phyloP scores from a whole-genome alignment of 2,888 invertebrate genomes.

The Chymomyza amoena region DNA sequence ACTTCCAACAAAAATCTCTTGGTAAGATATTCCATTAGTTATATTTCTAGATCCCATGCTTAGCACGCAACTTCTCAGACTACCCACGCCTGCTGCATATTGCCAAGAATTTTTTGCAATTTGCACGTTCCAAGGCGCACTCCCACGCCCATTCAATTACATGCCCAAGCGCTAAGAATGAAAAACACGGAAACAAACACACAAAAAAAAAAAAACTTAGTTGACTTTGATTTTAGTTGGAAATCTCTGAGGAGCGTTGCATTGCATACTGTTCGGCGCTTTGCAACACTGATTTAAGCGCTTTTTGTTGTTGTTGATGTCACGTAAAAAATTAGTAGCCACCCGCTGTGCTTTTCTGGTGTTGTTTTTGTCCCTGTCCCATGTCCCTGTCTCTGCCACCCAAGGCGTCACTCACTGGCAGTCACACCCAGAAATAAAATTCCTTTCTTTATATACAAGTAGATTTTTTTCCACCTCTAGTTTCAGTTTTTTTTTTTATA shows the following conservation, averaged over 20 bases:
- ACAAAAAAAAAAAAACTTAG: conserved; percentile 25
- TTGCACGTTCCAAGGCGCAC: conserved; percentile 47
- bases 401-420: conserved; percentile 43
- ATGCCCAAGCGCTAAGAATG: conserved; percentile 12
- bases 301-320: conserved; percentile 39
- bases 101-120: conserved; percentile 38
- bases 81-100: conserved; percentile 4
- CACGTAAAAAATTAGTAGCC: conserved; percentile 71
- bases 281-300: conserved; percentile 50
- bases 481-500: conserved; percentile 31
- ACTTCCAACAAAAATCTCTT: too few species aligned
- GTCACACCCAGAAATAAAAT: conserved; percentile 54
- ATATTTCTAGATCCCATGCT: too few species aligned
- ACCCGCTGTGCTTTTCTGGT: conserved; percentile 50
- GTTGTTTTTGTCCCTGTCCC: neutral
- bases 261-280: conserved; percentile 63
- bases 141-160: conserved; percentile 54
- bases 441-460: conserved; percentile 31
- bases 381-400: conserved; percentile 37
- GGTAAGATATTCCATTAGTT: too few species aligned
- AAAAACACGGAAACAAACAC: neutral
- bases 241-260: conserved; percentile 30
- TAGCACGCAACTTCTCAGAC: neutral
- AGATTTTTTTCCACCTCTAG: neutral
- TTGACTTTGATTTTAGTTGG: conserved; percentile 53